Base-by-base conservation (phyloP, 2,113 vertebrate species). In the Vulpes vulpes region DNA sequence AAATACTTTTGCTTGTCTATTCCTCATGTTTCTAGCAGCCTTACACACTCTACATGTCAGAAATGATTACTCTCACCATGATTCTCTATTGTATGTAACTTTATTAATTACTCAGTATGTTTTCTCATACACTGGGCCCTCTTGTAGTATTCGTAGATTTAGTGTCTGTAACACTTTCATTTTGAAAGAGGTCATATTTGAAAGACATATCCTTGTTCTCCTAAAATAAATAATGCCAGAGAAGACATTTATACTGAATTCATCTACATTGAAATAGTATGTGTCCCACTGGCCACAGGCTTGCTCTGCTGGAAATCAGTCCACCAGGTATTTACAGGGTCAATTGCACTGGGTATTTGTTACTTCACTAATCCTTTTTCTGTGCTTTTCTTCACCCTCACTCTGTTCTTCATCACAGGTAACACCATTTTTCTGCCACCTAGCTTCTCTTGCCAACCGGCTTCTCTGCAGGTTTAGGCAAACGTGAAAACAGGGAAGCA, bases 151-250 rank as follows among this genome's bases (percentile, higher is more conserved):
- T 3, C 8, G 60, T 15, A 85, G 59, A 78, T 53, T 93, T 88
- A 81, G 95, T 85, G 22, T 7, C 19, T 49, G 5, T 16, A 84
- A 64, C 23, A 92, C 10, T 67, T 74, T 49, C 7, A 71, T 85
- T 83, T 94, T 78, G 23, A 81, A 49, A 78, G 20, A 89, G 16
- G 95, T n/a, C 69, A 57, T 55, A 62, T 71, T 91, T 82, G 43
- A 43, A 43, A 43, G 43, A 43, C 43, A 43, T 43, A 43, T 93
- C 20, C 35, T 74, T 83, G 8, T 43, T 80, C 8, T 60, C 71
- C 88, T 95, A 35, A 95, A 86, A 60, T 84, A 88, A 78, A 53
- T 51, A 95, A 69, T 76, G 5, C 10, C 30, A 90, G 73, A 57
- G 62, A 67, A 80, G 22, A 17, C 35, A 89, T 84, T 51, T 51